These are phyloP conservation scores for Epirrhoe alternata DNA, from an alignment of 2,888 invertebrate genomes.

Conservation along the genomic window DNA sequence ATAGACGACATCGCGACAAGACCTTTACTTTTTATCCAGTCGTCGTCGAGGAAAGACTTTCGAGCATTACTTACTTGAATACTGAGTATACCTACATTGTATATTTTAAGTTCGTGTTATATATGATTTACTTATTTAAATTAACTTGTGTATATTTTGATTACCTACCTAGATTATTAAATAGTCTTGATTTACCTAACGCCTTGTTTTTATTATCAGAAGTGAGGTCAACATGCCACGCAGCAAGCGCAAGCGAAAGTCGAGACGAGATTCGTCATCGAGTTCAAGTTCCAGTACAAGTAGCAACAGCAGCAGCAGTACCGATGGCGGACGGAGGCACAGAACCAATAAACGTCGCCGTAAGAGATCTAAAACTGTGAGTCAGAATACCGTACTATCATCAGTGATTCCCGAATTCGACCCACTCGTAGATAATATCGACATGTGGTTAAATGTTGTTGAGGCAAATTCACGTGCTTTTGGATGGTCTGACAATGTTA, in stretches of 20 bases:
- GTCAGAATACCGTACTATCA: slow-evolving; percentile 9
- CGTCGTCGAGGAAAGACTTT: too few relatives aligned
- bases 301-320: slow-evolving; percentile 1
- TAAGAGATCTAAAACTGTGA: slow-evolving; percentile 6
- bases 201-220: neutral
- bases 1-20: too few relatives aligned
- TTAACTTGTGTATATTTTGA: too few relatives aligned
- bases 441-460: slow-evolving; percentile 47
- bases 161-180: neutral
- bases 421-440: slow-evolving; percentile 9
- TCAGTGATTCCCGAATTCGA: slow-evolving; percentile 13
- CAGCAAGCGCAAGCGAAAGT: neutral
- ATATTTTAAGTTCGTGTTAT: too few relatives aligned
- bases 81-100: too few relatives aligned
- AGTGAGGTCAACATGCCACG: slow-evolving; percentile 8
- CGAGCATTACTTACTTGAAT: too few relatives aligned
- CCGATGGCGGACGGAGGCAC: neutral
- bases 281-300: neutral
- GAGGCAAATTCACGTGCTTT: slow-evolving; percentile 46
- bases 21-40: too few relatives aligned
- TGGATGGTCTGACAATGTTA: slow-evolving; percentile 44
- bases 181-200: neutral
- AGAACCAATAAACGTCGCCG: slow-evolving; percentile 5
- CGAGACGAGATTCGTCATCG: neutral
- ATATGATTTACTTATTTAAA: too few relatives aligned